Base-by-base conservation (phyloP, 2,888 invertebrate genomes). In the Cosmia trapezina region DNA sequence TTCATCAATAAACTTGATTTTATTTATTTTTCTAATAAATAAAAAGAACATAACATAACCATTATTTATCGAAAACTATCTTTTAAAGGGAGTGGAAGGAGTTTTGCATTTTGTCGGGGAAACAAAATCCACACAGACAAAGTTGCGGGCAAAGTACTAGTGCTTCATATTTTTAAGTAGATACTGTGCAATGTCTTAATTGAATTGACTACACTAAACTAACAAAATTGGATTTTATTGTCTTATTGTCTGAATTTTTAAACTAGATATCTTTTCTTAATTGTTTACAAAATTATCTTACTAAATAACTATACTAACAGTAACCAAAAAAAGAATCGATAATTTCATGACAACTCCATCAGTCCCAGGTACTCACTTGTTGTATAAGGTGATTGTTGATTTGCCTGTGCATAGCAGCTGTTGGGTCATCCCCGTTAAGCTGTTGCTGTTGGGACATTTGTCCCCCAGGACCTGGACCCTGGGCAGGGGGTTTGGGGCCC, bases 401-500 rank as follows among this genome's bases (percentile, higher is more conserved):
- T 91, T 97, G 97, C 81, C 96, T 93, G 86, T 96, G 95, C 94
- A 96, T 94, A 84, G 94, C 97, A 91, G 97, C 96, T 78, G 97
- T 96, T 1, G 95, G 95, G 88, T 98, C 97, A 86, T 97, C 97
- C 76, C 98, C 98, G 91, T 98, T 98, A 76, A 97, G 93, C 93
- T 98, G 97, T 87, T 95, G 95, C 83, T 93, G 94, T 83, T 97
- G 97, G 80, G 93, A 92, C 93, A 95, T 92, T 83, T 95, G 95
- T 72, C 96, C 96, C 86, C 98, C 98, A 70, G 98, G 98, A 43
- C 98, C 98, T 12, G 98, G 98, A 45, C 98, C 98, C 89, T 98
- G 98, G 41, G 98, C 98, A 43, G 98, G 98, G 83, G 98, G 98
- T 93, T 98, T 98, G 79, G 97, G 97, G 73, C 97, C 96, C n/a